A percentile compares a stretch with the other conserved stretches of the same genome.
phyloP scores from a whole-genome alignment of 1,140 invertebrate genomes.

The Tetranychus cinnabarinus region DNA sequence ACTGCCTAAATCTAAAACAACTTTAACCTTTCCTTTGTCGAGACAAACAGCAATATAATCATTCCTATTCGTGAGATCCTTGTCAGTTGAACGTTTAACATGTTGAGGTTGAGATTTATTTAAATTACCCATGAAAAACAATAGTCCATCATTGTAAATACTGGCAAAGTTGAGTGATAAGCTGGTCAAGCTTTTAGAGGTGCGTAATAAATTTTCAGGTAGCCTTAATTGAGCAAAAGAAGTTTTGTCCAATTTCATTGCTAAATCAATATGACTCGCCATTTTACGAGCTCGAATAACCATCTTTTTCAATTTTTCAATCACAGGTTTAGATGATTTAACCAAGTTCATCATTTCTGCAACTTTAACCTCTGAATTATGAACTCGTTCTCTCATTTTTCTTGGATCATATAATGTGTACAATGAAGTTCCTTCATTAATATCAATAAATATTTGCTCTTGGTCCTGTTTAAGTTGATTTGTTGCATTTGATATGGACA shows the following conservation, averaged over 20 bases:
- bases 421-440: no score
- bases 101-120: slow-evolving; percentile 23
- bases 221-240: slow-evolving; percentile 61
- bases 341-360: not conserved
- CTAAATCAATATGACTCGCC: slow-evolving; percentile 43
- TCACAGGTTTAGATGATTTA: not conserved
- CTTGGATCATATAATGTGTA: no score
- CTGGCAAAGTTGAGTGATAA: slow-evolving; percentile 65
- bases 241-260: slow-evolving; percentile 56
- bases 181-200: slow-evolving; percentile 53
- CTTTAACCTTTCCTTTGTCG: slow-evolving; percentile 56
- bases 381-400: no score
- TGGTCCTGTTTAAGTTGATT: no score
- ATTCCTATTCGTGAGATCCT: slow-evolving; percentile 14
- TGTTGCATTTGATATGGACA: no score
- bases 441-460: no score
- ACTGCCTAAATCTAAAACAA: slow-evolving; percentile 71
- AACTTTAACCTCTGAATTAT: no score
- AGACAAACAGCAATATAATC: slow-evolving; percentile 85
- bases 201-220: slow-evolving; percentile 46
- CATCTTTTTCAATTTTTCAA: not conserved
- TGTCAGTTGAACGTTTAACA: slow-evolving; percentile 26
- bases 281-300: slow-evolving; percentile 34
- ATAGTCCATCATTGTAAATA: slow-evolving; percentile 45
- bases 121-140: slow-evolving; percentile 64